A percentile compares a stretch with the other conserved stretches of the same genome.
These are phyloP conservation scores for Drosophila mayri DNA, from an alignment of 1,140 invertebrate species.

Conservation along the genomic window DNA sequence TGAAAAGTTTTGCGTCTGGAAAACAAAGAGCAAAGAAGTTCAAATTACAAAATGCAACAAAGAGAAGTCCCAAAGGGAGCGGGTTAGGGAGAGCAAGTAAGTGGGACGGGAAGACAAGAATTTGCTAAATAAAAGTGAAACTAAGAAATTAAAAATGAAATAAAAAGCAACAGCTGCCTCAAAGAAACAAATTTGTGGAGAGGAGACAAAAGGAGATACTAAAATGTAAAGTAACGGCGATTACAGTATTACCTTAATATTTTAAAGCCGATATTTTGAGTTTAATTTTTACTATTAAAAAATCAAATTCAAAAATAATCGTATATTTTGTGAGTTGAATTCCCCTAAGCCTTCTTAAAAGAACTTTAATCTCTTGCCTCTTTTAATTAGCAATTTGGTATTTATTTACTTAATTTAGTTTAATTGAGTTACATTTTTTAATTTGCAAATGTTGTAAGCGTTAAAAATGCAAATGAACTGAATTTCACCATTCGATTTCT, in stretches of 20 bases:
- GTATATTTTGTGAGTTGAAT: too few relatives aligned
- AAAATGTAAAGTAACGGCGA: background rate
- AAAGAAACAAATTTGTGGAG: conserved; percentile 1
- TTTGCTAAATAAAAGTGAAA: conserved; percentile 71
- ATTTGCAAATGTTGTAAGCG: background rate
- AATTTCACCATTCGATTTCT: conserved; percentile 15
- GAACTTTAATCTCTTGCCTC: too few relatives aligned
- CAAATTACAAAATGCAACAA: conserved; percentile 79
- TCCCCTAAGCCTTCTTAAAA: too few relatives aligned
- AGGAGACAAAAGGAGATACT: background rate
- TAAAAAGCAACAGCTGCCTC: background rate
- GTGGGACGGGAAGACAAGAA: conserved; percentile 46
- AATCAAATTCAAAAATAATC: too few relatives aligned
- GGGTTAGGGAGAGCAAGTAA: background rate
- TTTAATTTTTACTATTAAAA: too few relatives aligned
- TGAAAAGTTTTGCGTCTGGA: conserved; percentile 49
- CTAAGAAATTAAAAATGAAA: conserved; percentile 60
- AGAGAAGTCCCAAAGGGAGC: conserved; percentile 39
- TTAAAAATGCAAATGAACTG: conserved; percentile 12
- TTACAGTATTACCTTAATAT: too few relatives aligned
- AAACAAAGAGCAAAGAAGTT: conserved; percentile 57
- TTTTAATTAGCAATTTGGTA: too few relatives aligned
- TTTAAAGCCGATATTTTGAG: too few relatives aligned
- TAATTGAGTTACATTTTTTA: background rate
- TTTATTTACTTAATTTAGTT: background rate